A percentile compares a stretch with the other conserved stretches of the same genome.
These are phyloP conservation scores for Zaprionus vittiger DNA, from an alignment of 1,140 invertebrate species.

Conservation along the genomic window DNA sequence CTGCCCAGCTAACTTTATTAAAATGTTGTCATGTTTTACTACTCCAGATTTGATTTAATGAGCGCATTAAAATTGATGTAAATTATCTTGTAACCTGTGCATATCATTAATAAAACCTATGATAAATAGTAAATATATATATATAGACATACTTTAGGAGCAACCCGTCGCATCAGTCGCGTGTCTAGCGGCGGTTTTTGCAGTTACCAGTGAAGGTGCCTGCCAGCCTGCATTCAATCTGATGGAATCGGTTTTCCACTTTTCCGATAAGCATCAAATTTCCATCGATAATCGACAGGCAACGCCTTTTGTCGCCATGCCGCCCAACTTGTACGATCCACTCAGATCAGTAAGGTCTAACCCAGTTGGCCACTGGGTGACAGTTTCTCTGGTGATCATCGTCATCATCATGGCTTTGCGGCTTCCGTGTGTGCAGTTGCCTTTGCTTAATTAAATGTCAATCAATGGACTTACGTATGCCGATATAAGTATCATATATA, in stretches of 20 bases:
- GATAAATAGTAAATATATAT: background rate
- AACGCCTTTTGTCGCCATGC: conserved; percentile 69
- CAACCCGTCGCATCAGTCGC: background rate
- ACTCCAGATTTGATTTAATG: background rate
- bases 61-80: background rate
- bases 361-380: conserved; percentile 59
- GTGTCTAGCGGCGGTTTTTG: conserved; percentile 27
- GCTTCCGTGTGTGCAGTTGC: conserved; percentile 78
- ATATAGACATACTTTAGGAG: conserved; percentile 3
- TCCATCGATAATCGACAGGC: conserved; percentile 66
- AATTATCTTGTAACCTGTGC: background rate
- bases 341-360: conserved; percentile 44
- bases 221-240: conserved; percentile 57
- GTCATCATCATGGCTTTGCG: conserved; percentile 43
- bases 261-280: conserved; percentile 81
- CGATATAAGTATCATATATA: conserved; percentile 5
- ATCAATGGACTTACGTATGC: conserved; percentile 48
- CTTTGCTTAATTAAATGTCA: conserved; percentile 81
- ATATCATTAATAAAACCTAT: conserved; percentile 5
- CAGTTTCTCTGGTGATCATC: conserved; percentile 34
- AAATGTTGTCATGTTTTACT: background rate
- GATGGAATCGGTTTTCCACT: conserved; percentile 51
- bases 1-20: too few species aligned
- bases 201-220: conserved; percentile 23
- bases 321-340: conserved; percentile 66